Conservation (phyloP, 2,113 vertebrate species). For the Pterocles burchelli region DNA sequence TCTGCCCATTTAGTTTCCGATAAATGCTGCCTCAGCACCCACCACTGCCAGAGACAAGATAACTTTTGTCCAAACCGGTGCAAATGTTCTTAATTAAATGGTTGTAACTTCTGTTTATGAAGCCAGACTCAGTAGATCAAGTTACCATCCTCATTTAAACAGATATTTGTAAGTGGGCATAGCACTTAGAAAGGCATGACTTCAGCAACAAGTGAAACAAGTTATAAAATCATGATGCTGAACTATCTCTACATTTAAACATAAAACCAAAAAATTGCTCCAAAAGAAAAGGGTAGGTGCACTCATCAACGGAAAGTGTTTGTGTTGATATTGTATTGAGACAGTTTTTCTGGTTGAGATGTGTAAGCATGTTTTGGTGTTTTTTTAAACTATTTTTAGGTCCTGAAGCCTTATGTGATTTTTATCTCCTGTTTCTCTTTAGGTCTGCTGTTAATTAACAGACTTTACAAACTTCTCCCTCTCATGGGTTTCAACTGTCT, state of each 20-base stretch:
- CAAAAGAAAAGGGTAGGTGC: not conserved
- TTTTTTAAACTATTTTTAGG: not conserved
- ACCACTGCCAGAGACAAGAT: not conserved
- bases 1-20: not conserved
- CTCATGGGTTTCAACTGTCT: not conserved
- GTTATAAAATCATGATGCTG: not conserved
- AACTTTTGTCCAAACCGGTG: not conserved
- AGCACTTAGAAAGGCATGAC: not conserved
- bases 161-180: not conserved
- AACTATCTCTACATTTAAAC: not conserved
- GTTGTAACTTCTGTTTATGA: not conserved
- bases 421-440: not conserved
- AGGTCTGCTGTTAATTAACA: not conserved
- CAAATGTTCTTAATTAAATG: not conserved
- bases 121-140: not conserved
- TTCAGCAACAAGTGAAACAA: not conserved
- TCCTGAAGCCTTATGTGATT: not conserved
- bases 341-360: not conserved
- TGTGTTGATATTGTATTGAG: not conserved
- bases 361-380: fast-evolving
- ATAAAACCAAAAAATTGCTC: not conserved
- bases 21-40: not conserved
- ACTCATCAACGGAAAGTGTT: not conserved
- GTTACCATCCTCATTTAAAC: not conserved
- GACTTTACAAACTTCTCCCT: not conserved